Conservation (phyloP, 2,797 vertebrate species). For the Danio tinwini region DNA sequence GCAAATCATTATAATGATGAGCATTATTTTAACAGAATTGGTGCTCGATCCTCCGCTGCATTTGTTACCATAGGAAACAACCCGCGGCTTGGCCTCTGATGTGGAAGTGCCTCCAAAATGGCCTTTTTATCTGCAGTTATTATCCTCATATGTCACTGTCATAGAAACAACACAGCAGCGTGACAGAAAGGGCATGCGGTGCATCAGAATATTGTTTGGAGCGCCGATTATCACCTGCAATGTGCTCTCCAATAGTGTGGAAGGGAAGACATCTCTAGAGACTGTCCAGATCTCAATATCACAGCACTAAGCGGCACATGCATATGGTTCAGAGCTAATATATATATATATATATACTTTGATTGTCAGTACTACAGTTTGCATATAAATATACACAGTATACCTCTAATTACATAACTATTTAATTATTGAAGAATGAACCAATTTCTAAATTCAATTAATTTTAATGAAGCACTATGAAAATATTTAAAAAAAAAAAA, state of each 20-base stretch:
- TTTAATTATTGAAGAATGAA: background rate
- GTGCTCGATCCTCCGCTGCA: conserved; percentile 27
- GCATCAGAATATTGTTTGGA: conserved; percentile 51
- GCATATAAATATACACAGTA: too few relatives aligned
- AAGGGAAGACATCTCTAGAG: conserved; percentile 22
- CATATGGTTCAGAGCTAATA: conserved; percentile 9
- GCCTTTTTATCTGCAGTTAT: conserved; percentile 57
- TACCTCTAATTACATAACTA: background rate
- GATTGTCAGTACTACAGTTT: background rate
- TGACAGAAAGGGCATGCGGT: conserved; percentile 46
- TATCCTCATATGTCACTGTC: conserved; percentile 64
- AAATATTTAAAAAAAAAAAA: too few relatives aligned
- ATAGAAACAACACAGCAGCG: conserved; percentile 52
- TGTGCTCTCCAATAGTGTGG: conserved; percentile 16
- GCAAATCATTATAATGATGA: conserved; percentile 30
- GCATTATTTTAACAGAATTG: conserved; percentile 32
- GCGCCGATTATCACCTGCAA: conserved; percentile 44
- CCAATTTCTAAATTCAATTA: background rate
- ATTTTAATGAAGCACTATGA: too few relatives aligned
- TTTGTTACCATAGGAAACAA: conserved; percentile 42
- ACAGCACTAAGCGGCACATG: background rate
- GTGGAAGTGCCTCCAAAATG: conserved; percentile 44
- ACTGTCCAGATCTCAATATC: conserved; percentile 24
- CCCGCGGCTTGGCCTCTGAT: conserved; percentile 22
- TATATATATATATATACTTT: background rate